Conservation (phyloP, 1,140 invertebrate genomes). For the Drosophila quadrilineata region DNA sequence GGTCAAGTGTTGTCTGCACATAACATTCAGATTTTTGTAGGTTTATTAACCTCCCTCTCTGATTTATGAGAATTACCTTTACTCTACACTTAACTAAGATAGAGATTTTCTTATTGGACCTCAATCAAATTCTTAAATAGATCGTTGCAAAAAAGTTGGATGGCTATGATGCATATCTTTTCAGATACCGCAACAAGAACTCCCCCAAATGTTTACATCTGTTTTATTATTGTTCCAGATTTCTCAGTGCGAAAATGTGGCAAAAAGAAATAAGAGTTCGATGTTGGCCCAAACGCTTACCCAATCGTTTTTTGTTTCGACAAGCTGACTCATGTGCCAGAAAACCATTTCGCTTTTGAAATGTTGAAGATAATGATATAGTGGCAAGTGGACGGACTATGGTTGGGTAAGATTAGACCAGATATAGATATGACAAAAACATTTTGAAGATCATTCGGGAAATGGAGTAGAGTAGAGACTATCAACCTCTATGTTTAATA, state of each 20-base stretch:
- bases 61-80: too few species aligned
- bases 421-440: too few species aligned
- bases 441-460: too few species aligned
- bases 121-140: too few species aligned
- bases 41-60: too few species aligned
- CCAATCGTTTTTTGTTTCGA: slow-evolving; percentile 10
- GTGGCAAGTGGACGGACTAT: background rate
- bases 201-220: background rate
- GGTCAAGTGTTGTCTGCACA: background rate
- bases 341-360: too few species aligned
- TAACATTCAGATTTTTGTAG: too few species aligned
- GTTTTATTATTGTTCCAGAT: too few species aligned
- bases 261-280: too few species aligned
- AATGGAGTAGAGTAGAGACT: background rate
- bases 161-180: slow-evolving; percentile 6
- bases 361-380: slow-evolving; percentile 42
- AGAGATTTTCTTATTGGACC: too few species aligned
- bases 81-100: too few species aligned
- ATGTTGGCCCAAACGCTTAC: background rate
- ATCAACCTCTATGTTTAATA: too few species aligned
- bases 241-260: background rate
- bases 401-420: slow-evolving; percentile 31
- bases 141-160: background rate
- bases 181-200: background rate
- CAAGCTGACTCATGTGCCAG: slow-evolving; percentile 19